These are phyloP conservation scores for Drosophila meridionalis DNA, from an alignment of 2,888 invertebrate species.

Conservation along the genomic window DNA sequence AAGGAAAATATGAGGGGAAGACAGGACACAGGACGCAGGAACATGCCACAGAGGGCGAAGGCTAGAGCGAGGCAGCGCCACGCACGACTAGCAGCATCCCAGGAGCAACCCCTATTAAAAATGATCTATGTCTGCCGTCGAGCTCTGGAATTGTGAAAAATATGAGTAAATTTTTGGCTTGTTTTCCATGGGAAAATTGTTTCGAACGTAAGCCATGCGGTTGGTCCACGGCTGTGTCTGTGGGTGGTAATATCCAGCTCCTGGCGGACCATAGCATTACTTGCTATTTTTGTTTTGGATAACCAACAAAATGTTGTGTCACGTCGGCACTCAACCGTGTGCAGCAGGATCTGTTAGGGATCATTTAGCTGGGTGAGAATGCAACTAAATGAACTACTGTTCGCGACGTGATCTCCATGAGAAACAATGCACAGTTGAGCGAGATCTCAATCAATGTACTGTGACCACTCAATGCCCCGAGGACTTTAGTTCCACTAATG, in stretches of 20 bases:
- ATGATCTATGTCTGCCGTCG: conserved; percentile 56
- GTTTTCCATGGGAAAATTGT: conserved; percentile 65
- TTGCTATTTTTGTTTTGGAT: conserved; percentile 49
- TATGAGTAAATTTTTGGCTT: conserved; percentile 43
- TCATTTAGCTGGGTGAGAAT: conserved; percentile 61
- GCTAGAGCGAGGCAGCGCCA: conserved; percentile 13
- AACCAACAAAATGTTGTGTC: conserved; percentile 54
- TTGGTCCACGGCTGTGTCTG: conserved; percentile 16
- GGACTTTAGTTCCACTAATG: neutral
- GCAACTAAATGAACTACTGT: conserved; percentile 31
- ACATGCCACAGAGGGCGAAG: neutral
- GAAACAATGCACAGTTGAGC: conserved; percentile 27
- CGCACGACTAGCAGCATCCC: conserved; percentile 61
- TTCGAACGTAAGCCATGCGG: conserved; percentile 22
- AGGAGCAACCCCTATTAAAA: conserved; percentile 53
- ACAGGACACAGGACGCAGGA: neutral
- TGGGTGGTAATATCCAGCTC: conserved; percentile 59
- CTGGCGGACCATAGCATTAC: conserved; percentile 39
- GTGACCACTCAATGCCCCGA: neutral
- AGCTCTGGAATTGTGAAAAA: conserved; percentile 41
- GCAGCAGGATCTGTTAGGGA: conserved; percentile 38
- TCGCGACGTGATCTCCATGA: conserved; percentile 10
- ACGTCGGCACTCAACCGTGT: conserved; percentile 57
- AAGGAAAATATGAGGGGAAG: conserved; percentile 11
- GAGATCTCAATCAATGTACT: conserved; percentile 28